Conservation (phyloP, 2,797 vertebrate genomes). For the Arrhamphus sclerolepis region DNA sequence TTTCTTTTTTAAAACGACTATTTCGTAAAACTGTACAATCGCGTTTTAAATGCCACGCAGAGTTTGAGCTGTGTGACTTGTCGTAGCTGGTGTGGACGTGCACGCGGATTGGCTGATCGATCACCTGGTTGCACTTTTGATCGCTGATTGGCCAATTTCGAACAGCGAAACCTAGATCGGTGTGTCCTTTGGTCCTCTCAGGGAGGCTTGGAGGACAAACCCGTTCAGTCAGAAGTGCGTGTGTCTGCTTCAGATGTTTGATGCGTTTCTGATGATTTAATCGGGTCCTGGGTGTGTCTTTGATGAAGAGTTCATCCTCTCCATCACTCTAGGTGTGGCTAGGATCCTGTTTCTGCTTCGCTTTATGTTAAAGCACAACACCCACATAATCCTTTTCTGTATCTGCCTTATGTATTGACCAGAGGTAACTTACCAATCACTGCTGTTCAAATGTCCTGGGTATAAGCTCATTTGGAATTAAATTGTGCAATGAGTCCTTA, state of each 20-base stretch:
- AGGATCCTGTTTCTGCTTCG: no score
- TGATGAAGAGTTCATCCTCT: no score
- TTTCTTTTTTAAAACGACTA: no score
- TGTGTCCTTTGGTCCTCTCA: constrained; percentile 52
- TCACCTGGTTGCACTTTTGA: neutral
- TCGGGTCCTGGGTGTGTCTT: no score
- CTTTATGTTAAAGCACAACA: no score
- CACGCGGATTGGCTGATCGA: constrained; percentile 57
- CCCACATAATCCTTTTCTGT: neutral
- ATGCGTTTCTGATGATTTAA: no score
- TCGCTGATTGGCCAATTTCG: constrained; percentile 19
- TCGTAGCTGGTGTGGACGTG: constrained; percentile 38
- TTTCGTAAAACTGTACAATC: no score
- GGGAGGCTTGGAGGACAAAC: constrained; percentile 66
- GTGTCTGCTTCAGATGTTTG: no score
- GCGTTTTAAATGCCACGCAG: neutral
- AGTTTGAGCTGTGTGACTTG: constrained; percentile 52
- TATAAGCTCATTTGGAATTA: neutral
- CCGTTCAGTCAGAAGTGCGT: no score
- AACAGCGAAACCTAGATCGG: neutral
- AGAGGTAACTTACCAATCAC: constrained; percentile 31
- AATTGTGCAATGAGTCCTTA: no score
- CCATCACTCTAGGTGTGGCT: no score
- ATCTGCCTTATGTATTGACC: constrained; percentile 41
- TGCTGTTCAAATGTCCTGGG: constrained; percentile 53